These are phyloP conservation scores for Turnix velox DNA, from an alignment of 2,113 vertebrate genomes.

Conservation along the genomic window DNA sequence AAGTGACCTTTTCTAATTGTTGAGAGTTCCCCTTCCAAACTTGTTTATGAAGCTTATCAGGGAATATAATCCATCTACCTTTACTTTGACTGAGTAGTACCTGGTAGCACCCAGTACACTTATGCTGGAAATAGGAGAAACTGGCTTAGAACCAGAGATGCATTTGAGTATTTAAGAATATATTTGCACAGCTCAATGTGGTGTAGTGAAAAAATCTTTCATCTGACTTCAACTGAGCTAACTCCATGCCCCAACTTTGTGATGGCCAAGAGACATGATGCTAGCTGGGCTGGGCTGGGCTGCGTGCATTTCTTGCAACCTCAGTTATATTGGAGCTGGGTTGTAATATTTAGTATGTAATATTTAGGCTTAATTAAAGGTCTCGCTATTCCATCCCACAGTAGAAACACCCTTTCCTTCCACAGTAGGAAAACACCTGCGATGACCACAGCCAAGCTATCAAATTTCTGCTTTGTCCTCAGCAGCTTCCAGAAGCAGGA, in stretches of 20 bases:
- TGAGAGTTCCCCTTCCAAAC: not conserved
- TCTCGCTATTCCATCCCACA: not conserved
- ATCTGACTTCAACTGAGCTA: not conserved
- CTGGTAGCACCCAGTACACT: not conserved
- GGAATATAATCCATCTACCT: not conserved
- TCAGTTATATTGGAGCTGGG: not conserved
- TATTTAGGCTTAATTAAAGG: not conserved
- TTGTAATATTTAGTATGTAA: not conserved
- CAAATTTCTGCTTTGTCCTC: not conserved
- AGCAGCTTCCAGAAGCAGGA: not conserved
- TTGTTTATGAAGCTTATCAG: not conserved
- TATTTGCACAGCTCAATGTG: not conserved
- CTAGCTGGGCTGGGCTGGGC: too few species aligned
- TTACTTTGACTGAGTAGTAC: not conserved
- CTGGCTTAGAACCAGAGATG: not conserved
- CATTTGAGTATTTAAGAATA: not conserved
- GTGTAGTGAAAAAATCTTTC: not conserved
- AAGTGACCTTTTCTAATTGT: not conserved
- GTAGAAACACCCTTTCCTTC: not conserved
- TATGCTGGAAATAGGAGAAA: not conserved
- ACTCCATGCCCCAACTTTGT: fast-evolving
- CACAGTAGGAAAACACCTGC: not conserved
- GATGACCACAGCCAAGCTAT: not conserved
- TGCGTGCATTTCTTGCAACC: not conserved
- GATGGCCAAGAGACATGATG: fast-evolving